phyloP scores from a whole-genome alignment of 2,113 vertebrate genomes.

The Cricetomys ansorgei region DNA sequence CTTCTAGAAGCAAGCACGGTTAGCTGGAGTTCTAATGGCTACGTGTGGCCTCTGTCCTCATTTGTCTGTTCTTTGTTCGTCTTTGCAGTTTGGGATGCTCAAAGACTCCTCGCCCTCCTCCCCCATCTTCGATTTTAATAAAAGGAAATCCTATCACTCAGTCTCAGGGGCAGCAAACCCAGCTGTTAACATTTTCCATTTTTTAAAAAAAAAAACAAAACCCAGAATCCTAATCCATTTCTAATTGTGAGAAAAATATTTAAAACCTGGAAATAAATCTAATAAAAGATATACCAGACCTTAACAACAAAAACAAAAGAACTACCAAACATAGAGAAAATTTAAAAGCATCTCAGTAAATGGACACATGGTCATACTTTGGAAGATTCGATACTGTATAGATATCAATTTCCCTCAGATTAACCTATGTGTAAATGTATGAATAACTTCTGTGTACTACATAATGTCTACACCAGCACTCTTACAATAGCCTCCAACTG shows the following conservation, averaged over 20 bases:
- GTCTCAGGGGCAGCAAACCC: conserved; percentile 47
- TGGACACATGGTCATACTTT: not conserved
- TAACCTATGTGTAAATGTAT: not conserved
- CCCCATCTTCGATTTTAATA: conserved; percentile 46
- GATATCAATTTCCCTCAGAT: not conserved
- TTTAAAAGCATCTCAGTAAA: not conserved
- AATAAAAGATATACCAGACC: conserved; percentile 40
- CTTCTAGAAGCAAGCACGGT: conserved; percentile 8
- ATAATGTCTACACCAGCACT: not conserved
- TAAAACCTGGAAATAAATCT: conserved; percentile 30
- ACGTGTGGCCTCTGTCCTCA: conserved; percentile 35
- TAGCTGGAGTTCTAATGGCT: conserved; percentile 22
- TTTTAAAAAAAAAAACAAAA: conserved; percentile 57
- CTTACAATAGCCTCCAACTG: not conserved
- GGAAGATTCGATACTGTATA: not conserved
- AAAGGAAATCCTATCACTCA: conserved; percentile 37
- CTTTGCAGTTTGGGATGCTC: conserved; percentile 58
- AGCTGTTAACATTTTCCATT: conserved; percentile 59
- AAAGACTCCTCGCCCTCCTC: conserved; percentile 52
- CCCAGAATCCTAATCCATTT: conserved; percentile 23
- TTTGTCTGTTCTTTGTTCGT: conserved; percentile 42
- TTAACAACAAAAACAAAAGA: conserved; percentile 44
- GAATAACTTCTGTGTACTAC: not conserved
- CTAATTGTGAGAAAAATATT: conserved; percentile 19
- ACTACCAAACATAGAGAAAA: not conserved